Conservation (phyloP, 1,140 invertebrate species). For the Drosophila pseudoobscura region DNA sequence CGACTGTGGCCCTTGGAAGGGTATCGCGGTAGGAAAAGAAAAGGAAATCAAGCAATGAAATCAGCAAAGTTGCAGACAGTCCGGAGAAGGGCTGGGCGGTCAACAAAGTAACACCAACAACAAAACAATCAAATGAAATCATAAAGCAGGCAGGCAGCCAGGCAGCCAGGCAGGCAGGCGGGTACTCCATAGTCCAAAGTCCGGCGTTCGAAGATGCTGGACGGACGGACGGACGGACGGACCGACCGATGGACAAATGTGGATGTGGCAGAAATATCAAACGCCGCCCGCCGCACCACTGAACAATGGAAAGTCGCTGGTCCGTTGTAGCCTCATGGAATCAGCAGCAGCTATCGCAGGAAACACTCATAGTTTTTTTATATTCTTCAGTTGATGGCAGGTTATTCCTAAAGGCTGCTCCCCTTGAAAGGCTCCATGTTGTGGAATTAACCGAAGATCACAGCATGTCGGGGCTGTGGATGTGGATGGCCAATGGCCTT, state of each 20-base stretch:
- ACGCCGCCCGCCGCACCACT: not conserved
- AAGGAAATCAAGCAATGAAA: slow-evolving; percentile 51
- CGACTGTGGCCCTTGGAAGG: not conserved
- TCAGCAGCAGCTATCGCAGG: not conserved
- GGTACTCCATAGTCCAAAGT: no score
- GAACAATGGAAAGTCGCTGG: slow-evolving; percentile 23
- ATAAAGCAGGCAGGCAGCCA: slow-evolving; percentile 32
- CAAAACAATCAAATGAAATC: slow-evolving; percentile 51
- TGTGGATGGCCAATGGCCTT: slow-evolving; percentile 10
- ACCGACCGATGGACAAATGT: slow-evolving; percentile 7
- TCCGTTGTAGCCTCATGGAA: slow-evolving; percentile 11
- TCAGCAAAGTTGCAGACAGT: slow-evolving; percentile 69
- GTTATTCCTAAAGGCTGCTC: slow-evolving; percentile 14
- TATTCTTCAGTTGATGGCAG: no score
- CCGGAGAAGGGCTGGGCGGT: slow-evolving; percentile 12
- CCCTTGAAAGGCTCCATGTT: not conserved
- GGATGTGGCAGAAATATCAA: slow-evolving; percentile 35
- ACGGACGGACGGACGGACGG: no score
- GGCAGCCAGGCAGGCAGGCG: not conserved
- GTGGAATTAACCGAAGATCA: slow-evolving; percentile 36
- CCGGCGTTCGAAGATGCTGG: no score
- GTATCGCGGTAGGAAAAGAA: slow-evolving; percentile 18
- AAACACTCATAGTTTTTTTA: slow-evolving; percentile 3
- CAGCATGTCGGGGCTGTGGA: no score
- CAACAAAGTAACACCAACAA: slow-evolving; percentile 35